Conservation (phyloP, 2,113 vertebrate species). For the Xiphophorus couchianus region DNA sequence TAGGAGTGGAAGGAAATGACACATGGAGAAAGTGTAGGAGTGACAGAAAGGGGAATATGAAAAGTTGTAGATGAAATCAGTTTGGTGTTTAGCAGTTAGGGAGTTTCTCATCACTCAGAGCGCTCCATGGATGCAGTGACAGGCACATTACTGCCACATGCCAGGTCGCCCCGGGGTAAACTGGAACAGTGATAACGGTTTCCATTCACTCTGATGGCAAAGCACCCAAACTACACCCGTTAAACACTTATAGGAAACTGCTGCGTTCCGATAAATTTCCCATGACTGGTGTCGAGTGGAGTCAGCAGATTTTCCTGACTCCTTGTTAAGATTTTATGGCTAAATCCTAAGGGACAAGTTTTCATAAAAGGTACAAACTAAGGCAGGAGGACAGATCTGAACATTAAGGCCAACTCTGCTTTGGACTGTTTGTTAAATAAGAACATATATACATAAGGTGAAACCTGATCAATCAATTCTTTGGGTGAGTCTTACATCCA, state of each 20-base stretch:
- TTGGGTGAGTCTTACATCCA: no score
- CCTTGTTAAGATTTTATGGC: conserved; percentile 30
- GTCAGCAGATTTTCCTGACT: conserved; percentile 40
- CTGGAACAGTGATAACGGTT: conserved; percentile 57
- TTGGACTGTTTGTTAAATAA: not conserved
- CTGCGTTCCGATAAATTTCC: conserved; percentile 55
- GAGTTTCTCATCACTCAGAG: conserved; percentile 61
- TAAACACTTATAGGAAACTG: conserved; percentile 57
- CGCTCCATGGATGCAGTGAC: conserved; percentile 51
- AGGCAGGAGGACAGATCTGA: not conserved
- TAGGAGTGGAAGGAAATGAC: conserved; percentile 23
- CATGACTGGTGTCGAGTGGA: conserved; percentile 43
- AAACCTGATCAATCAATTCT: no score
- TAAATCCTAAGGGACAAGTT: not conserved
- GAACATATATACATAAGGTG: no score
- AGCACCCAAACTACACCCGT: conserved; percentile 38
- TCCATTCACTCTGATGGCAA: conserved; percentile 58
- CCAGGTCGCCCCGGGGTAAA: conserved; percentile 48
- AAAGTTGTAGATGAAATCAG: conserved; percentile 39
- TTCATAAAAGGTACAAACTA: not conserved
- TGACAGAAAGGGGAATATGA: not conserved
- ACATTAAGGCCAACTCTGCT: not conserved
- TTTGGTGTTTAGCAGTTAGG: conserved; percentile 46
- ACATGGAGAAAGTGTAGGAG: not conserved
- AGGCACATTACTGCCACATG: conserved; percentile 58